Evolutionary conservation across 2,888 invertebrate species (phyloP), one percentile per base, ranked within the genome.

Genomic region (Disparrhopalites patrizii): DNA sequence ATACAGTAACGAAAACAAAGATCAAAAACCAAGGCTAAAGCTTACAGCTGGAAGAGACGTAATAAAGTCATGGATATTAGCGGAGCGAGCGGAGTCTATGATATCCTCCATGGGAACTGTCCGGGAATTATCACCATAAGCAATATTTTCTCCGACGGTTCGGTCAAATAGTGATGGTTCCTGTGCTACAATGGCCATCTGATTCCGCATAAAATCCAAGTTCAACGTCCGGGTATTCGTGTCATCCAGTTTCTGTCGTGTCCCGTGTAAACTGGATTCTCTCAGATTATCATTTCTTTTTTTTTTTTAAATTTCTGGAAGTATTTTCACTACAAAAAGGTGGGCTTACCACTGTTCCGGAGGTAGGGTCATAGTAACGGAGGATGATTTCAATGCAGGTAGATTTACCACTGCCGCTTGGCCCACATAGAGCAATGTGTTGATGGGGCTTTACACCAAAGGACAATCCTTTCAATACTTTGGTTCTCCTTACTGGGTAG

Each of bases 361-460:
- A 79, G 10, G 81, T 79, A 0, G 89, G 87, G 77, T 91, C 91
- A 77, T 95, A 94, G 78, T 91, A 91, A 65, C 93, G 81, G 78
- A 91, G 87, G 0, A 93, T 79, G 43, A 94, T 81, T 77, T 91
- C 89, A 66, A 93, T 86, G 58, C 90, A 84, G 0, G 94, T 94
- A 55, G 91, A 91, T 80, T 94, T 94, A 7, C 93, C 94, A 77
- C 91, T 91, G 0, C 93, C 94, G 70, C 73, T 80, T n/a, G 80
- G 70, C 8, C 76, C 76, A 60, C 89, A 89, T n/a, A 89, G 79
- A 0, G 89, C 91, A 1, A 91, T 84, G 30, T 88, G 88, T 75
- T 85, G 84, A 1, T 90, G 90, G 36, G 84, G 82, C 50, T 84
- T 82, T 5, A 91, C 86, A 55, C 83, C 80, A 43, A 91, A 80